phyloP scores from a whole-genome alignment of 2,888 invertebrate species.

The Petrophora chlorosata region DNA sequence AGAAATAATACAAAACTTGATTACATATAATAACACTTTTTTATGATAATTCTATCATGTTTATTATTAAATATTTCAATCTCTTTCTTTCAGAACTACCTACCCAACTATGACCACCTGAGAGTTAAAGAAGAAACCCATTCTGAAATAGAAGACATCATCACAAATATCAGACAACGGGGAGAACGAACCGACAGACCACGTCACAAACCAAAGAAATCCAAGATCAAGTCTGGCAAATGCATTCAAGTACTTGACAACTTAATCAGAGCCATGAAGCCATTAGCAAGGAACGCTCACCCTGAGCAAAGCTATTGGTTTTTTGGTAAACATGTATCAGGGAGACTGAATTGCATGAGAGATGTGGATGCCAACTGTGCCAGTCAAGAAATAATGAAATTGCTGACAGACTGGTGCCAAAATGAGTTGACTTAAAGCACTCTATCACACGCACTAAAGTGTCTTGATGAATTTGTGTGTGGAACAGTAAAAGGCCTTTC shows the following conservation, averaged over 20 bases:
- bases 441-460: too few relatives aligned
- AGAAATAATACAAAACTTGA: too few relatives aligned
- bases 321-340: conserved; percentile 69
- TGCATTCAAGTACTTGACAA: conserved; percentile 64
- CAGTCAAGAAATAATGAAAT: conserved; percentile 52
- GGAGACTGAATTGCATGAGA: conserved; percentile 63
- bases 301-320: conserved; percentile 59
- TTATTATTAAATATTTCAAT: not conserved
- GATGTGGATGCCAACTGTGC: conserved; percentile 60
- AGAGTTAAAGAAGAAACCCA: conserved; percentile 56
- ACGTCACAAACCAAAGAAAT: conserved; percentile 39
- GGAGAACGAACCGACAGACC: conserved; percentile 64
- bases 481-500: too few relatives aligned
- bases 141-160: conserved; percentile 46
- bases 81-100: conserved; percentile 16
- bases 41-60: not conserved
- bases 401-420: conserved; percentile 44
- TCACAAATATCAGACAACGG: conserved; percentile 51
- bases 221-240: conserved; percentile 43
- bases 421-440: conserved; percentile 20
- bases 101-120: conserved; percentile 1
- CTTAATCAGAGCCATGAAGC: conserved; percentile 62
- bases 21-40: too few relatives aligned
- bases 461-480: too few relatives aligned
- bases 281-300: conserved; percentile 41